These are phyloP conservation scores for Melanostoma scalare DNA, from an alignment of 2,888 invertebrate species.

Conservation along the genomic window DNA sequence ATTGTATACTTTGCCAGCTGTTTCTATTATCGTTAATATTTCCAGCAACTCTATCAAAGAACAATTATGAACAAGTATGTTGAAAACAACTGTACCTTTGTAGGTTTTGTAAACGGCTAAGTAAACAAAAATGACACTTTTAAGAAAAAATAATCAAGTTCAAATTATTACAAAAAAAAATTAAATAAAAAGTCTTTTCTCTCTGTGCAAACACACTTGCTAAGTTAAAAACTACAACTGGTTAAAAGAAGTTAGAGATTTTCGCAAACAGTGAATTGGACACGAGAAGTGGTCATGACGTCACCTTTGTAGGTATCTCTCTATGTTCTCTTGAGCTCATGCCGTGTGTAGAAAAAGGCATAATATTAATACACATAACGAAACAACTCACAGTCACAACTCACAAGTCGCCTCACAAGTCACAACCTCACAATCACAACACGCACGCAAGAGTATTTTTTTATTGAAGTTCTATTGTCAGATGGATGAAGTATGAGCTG, in stretches of 20 bases:
- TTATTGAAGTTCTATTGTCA: slow-evolving; percentile 37
- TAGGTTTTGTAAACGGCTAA: slow-evolving; percentile 26
- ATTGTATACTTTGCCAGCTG: slow-evolving; percentile 47
- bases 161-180: slow-evolving; percentile 29
- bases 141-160: slow-evolving; percentile 7
- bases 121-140: slow-evolving; percentile 26
- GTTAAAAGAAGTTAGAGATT: slow-evolving; percentile 47
- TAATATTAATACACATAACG: background rate
- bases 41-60: slow-evolving; percentile 27
- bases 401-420: background rate
- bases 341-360: background rate
- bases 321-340: too few relatives aligned
- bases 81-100: slow-evolving; percentile 41
- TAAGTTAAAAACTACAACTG: slow-evolving; percentile 68
- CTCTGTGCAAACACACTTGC: slow-evolving; percentile 53
- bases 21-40: slow-evolving; percentile 25
- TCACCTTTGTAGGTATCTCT: slow-evolving; percentile 32
- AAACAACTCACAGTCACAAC: slow-evolving; percentile 41
- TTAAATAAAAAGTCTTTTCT: slow-evolving; percentile 30
- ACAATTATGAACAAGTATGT: background rate
- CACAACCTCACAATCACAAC: too few relatives aligned
- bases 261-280: slow-evolving; percentile 54
- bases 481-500: slow-evolving; percentile 41
- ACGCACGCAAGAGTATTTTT: slow-evolving; percentile 19
- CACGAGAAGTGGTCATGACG: slow-evolving; percentile 69